Base-by-base conservation (phyloP, 1,140 invertebrate species). In the Lepidurus apus region DNA sequence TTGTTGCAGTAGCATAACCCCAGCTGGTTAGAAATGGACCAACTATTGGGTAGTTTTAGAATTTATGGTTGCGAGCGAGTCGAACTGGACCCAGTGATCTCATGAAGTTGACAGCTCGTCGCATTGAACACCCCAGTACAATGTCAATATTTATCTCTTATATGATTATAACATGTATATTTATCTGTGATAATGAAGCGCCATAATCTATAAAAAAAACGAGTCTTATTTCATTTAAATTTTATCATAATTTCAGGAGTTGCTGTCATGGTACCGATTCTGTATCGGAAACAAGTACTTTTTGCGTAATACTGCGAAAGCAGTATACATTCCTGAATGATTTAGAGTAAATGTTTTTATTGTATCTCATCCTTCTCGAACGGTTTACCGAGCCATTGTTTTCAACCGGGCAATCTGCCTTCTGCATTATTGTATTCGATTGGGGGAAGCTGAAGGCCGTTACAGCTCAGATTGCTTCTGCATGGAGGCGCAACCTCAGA, bases 61-160 rank as follows among this genome's bases (percentile, higher is more conserved):
- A 76, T 43, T 76, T 26, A 43, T 3, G 34, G 24, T 44, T 76
- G 75, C 47, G 43, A 65, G 76, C 43, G 34, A 77, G 76, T 53
- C 53, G 53, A 65, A 13, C 6, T 65, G 53, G 53, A 65, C 53
- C 76, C 76, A 77, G 76, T 77, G 76, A 77, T 77, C 76, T 77
- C 76, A 77, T 13, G 17, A 77, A 13, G 17, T 53, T 77, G 45
- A 65, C 45, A 42, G 44, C 44, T 53, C 76, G 11, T 45, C 45
- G 34, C 24, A 47, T 47, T 42, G 11, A 47, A 76, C 24, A 26
- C 75, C 42, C 24, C 47, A 53, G 45, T 65, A 53, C 42, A 34
- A 77, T 77, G 76, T 65, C 74, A 75, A 76, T 42, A 75, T 13
- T 42, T n/a, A 65, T 34, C 34, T 34, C 34, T 34, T 77, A 65